Base-by-base conservation (phyloP, 2,888 invertebrate genomes). In the Parnassius glacialis region DNA sequence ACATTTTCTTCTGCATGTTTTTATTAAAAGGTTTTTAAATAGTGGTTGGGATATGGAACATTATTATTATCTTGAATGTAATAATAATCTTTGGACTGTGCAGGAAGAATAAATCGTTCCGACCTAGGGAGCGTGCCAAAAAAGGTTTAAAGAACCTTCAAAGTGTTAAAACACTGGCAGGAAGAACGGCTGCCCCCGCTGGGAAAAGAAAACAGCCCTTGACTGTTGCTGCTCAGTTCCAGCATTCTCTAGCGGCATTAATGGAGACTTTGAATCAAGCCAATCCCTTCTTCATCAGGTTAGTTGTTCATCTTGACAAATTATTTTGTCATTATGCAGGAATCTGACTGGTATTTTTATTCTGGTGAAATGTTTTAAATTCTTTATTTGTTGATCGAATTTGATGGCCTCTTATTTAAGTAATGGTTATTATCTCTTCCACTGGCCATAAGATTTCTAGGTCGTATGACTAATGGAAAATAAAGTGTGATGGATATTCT, bases 191-290 rank as follows among this genome's bases (percentile, higher is more conserved):
- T 62, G 93, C 93, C 66, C 90, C 93, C 1, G 92, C 93, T 11
- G 92, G 93, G 55, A 95, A 95, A 47, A 91, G 97, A 64, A 97
- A 97, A 84, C 96, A 97, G 76, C 97, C 97, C 11, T 94, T 97
- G 78, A 98, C 98, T 0, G 98, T 98, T 1, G 96, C 97, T 2
- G 97, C 97, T 12, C 98, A 99, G 90, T 99, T 99, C 86, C 96
- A 98, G 85, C 96, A 96, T 85, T 98, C 98, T 55, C 91, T 99
- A 59, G 96, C 96, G 67, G 95, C 96, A 44, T 92, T 99, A 52
- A 98, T 99, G 98, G 97, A 97, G 74, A 98, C 98, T 0, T 88
- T 99, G 56, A 97, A 97, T 83, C 96, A 97, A 71, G 93, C 93
- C 3, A 93, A 93, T 72, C 93, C 93, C 0, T 93, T 93, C 77